Conservation (phyloP, 2,888 invertebrate species). For the Sepiola atlantica region DNA sequence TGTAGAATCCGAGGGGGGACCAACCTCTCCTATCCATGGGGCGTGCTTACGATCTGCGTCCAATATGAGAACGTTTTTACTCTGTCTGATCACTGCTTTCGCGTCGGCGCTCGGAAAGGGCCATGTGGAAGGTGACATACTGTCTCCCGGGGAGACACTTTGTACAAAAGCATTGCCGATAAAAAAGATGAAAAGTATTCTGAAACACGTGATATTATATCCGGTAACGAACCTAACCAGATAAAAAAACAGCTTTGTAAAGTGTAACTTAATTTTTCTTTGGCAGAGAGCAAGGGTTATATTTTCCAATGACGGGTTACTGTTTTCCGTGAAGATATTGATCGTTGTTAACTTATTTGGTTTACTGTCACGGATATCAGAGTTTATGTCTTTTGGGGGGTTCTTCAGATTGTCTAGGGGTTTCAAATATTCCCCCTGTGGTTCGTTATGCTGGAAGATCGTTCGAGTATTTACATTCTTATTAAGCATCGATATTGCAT, state of each 20-base stretch:
- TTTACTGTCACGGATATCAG: not conserved
- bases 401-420: not conserved
- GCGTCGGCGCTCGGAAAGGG: not conserved
- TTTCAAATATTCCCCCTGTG: accelerated
- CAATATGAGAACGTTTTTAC: not conserved
- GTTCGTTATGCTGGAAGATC: not conserved
- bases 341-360: not conserved
- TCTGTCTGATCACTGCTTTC: not conserved
- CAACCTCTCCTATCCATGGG: not conserved
- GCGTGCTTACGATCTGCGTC: not conserved
- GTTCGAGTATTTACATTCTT: not conserved
- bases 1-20: not conserved
- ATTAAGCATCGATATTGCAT: not conserved
- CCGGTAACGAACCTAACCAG: not conserved
- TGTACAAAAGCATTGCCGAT: not conserved
- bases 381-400: not conserved
- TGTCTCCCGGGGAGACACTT: not conserved
- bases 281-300: not conserved
- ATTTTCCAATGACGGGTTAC: not conserved
- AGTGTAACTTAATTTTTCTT: not conserved
- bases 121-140: not conserved
- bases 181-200: not conserved
- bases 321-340: not conserved
- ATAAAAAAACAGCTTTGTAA: not conserved
- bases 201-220: not conserved